Conservation (phyloP, 2,113 vertebrate genomes). For the Leucoraja erinaceus region DNA sequence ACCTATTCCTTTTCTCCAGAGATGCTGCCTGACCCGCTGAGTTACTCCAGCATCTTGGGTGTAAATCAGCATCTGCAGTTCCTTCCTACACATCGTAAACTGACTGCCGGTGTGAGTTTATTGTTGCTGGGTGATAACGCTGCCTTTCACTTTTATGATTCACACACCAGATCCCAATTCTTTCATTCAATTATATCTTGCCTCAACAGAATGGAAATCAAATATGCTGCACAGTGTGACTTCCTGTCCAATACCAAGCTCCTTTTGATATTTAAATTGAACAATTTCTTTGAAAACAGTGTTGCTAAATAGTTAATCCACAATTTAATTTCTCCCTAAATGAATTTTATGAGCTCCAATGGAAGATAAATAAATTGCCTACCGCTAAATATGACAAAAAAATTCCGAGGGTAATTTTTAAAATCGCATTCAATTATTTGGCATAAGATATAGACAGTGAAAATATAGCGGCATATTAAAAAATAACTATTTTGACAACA, state of each 20-base stretch:
- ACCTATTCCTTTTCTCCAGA: too few species aligned
- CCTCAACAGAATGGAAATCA: constrained; percentile 19
- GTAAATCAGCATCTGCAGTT: too few species aligned
- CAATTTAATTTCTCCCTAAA: constrained; percentile 8
- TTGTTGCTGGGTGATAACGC: constrained; percentile 46
- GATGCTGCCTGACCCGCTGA: too few species aligned
- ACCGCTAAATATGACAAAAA: background rate
- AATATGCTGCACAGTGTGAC: background rate
- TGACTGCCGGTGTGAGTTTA: constrained; percentile 42
- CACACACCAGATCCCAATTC: background rate
- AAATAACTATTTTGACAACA: too few species aligned
- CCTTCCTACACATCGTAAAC: constrained; percentile 34
- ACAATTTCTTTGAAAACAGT: background rate
- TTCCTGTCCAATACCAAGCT: background rate
- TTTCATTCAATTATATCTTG: constrained; percentile 22
- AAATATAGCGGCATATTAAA: background rate
- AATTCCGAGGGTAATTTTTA: background rate
- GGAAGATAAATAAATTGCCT: constrained; percentile 22
- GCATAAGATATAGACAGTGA: background rate
- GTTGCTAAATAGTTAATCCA: background rate
- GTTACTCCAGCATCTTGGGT: too few species aligned
- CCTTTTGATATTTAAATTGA: constrained; percentile 23
- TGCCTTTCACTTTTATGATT: constrained; percentile 41
- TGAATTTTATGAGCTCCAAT: constrained; percentile 11
- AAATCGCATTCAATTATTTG: background rate